Percentiles rank a stretch among this genome's conserved stretches.
These are phyloP conservation scores for Macroglossus sobrinus DNA, from an alignment of 2,113 vertebrate species.

Conservation along the genomic window DNA sequence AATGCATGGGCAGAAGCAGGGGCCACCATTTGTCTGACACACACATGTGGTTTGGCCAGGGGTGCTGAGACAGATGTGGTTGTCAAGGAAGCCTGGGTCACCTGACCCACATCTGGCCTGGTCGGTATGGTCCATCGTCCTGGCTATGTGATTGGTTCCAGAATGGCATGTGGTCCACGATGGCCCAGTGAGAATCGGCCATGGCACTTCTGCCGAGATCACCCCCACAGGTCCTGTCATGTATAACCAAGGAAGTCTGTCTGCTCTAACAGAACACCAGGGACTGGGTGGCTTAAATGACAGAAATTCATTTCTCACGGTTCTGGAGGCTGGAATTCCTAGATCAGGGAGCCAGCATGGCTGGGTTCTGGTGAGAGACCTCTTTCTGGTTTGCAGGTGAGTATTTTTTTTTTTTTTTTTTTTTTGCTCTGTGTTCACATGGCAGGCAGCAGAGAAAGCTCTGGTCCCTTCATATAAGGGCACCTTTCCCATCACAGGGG, in stretches of 20 bases:
- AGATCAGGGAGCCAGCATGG: background rate
- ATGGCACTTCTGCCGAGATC: background rate
- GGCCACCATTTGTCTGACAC: background rate
- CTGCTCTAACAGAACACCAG: background rate
- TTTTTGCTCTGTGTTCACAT: background rate
- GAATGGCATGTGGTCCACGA: background rate
- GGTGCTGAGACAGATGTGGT: background rate
- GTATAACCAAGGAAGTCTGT: background rate
- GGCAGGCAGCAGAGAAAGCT: background rate
- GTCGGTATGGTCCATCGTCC: background rate
- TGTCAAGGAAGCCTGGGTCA: background rate
- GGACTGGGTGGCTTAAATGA: fast-evolving
- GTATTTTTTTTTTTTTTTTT: background rate
- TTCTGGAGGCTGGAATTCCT: background rate
- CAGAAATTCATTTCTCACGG: background rate
- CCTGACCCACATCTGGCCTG: background rate
- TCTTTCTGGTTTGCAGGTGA: background rate
- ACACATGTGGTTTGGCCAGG: background rate
- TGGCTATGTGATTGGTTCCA: background rate
- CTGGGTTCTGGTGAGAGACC: fast-evolving
- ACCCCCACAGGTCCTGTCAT: fast-evolving
- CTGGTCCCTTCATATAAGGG: background rate
- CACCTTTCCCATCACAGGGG: fast-evolving
- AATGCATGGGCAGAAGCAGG: fast-evolving
- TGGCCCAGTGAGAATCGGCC: background rate